Evolutionary conservation across 2,113 vertebrate genomes (phyloP).

Genomic region (Notothenia rossii): DNA sequence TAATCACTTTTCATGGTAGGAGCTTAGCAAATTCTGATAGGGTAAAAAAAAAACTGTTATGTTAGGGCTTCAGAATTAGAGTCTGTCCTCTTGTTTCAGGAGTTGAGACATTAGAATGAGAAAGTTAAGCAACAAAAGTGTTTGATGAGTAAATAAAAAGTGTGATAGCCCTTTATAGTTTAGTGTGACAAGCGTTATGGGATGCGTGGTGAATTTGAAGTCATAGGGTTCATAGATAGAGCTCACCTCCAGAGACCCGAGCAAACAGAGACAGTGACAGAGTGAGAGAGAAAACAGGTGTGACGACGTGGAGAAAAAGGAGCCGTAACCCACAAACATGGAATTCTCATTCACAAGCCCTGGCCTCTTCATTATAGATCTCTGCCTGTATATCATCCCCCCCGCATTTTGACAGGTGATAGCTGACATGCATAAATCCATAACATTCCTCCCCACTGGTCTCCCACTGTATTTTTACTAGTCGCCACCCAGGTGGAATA

Average conservation of each 20-base stretch:
- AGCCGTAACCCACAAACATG: constrained; percentile 38
- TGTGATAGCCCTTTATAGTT: no score
- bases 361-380: constrained; percentile 61
- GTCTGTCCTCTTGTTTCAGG: no score
- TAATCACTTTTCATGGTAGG: neutral
- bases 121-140: neutral
- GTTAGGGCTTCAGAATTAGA: no score
- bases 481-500: constrained; percentile 62
- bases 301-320: constrained; percentile 34
- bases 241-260: constrained; percentile 28
- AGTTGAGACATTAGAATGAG: no score
- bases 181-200: neutral
- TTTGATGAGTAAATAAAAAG: neutral
- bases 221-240: constrained; percentile 34
- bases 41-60: neutral
- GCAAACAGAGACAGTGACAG: constrained; percentile 23
- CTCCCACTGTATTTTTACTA: constrained; percentile 58
- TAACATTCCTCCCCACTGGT: constrained; percentile 51
- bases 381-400: constrained; percentile 59
- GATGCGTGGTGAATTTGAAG: neutral
- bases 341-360: constrained; percentile 58
- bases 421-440: constrained; percentile 63
- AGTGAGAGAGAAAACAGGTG: constrained; percentile 42
- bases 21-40: neutral
- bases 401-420: constrained; percentile 62